These are phyloP conservation scores for Merops nubicus DNA, from an alignment of 2,113 vertebrate species.

Conservation along the genomic window DNA sequence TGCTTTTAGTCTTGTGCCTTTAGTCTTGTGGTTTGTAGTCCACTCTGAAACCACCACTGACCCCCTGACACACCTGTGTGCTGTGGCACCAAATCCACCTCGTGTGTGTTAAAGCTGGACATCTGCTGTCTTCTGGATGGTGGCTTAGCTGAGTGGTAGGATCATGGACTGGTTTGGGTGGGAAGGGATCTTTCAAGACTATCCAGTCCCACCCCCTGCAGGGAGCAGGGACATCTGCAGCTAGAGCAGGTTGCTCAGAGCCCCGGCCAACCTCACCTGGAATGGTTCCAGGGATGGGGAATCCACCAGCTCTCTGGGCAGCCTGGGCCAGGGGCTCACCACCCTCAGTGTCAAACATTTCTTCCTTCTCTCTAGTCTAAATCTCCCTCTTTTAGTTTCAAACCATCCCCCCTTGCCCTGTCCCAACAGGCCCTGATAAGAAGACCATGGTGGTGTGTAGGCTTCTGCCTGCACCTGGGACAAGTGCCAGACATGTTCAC, in stretches of 20 bases:
- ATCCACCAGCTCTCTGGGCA: neutral
- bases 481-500: neutral
- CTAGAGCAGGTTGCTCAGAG: neutral
- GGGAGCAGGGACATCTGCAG: neutral
- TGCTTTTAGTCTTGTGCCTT: neutral
- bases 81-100: neutral
- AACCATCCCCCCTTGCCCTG: neutral
- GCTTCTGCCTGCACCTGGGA: neutral
- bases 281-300: neutral
- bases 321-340: neutral
- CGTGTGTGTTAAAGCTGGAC: fast-evolving
- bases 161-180: no score
- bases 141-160: neutral
- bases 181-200: no score
- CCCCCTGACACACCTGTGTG: fast-evolving
- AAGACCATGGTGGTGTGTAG: neutral
- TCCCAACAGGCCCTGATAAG: neutral
- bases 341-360: neutral
- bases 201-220: neutral
- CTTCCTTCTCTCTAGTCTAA: neutral
- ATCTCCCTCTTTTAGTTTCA: neutral
- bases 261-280: neutral
- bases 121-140: neutral
- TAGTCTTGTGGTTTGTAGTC: neutral
- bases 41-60: neutral